Conservation (phyloP, 2,797 vertebrate genomes). For the Sorex maritimensis region DNA sequence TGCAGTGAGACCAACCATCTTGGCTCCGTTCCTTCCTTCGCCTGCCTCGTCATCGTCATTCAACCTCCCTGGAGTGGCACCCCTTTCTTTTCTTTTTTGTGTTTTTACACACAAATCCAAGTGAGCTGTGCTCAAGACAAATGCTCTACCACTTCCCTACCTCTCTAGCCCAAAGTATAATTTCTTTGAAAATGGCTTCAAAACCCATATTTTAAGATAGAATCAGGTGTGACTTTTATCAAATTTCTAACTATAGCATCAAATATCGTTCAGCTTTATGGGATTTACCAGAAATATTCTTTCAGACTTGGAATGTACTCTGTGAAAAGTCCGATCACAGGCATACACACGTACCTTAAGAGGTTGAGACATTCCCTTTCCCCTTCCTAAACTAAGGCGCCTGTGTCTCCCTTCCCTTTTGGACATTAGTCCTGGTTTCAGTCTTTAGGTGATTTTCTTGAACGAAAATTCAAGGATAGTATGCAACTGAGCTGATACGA, state of each 20-base stretch:
- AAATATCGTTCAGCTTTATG: background rate
- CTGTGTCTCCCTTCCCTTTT: rapidly evolving
- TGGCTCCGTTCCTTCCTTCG: too few species aligned
- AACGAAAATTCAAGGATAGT: background rate
- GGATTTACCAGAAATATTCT: background rate
- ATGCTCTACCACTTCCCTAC: too few species aligned
- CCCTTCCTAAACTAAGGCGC: too few species aligned
- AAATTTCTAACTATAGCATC: conserved; percentile 7
- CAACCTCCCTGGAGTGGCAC: too few species aligned
- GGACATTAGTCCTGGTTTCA: background rate
- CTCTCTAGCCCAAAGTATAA: background rate
- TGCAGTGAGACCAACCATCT: too few species aligned
- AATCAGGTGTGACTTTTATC: background rate
- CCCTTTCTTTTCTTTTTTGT: too few species aligned
- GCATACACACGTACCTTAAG: background rate
- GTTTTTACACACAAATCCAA: too few species aligned
- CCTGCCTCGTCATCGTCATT: too few species aligned
- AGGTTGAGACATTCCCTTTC: background rate
- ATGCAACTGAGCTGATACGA: background rate
- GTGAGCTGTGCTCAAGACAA: too few species aligned
- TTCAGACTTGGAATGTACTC: conserved; percentile 9
- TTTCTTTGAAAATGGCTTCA: conserved; percentile 42
- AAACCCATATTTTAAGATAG: background rate
- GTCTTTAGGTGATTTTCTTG: background rate
- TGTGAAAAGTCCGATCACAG: background rate